These are phyloP conservation scores for Byasa hedistus DNA, from an alignment of 2,888 invertebrate genomes.

Conservation along the genomic window DNA sequence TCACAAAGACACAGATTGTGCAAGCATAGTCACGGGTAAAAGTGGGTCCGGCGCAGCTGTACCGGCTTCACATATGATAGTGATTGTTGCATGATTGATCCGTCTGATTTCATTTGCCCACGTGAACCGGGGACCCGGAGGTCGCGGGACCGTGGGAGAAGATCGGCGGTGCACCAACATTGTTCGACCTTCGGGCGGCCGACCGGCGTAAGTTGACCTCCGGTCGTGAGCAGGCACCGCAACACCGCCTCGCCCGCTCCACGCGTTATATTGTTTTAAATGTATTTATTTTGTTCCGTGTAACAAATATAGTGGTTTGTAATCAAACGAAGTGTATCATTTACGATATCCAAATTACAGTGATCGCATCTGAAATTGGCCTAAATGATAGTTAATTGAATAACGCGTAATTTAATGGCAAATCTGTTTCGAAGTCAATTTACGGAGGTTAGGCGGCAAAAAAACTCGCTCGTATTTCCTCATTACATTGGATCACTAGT, in stretches of 20 bases:
- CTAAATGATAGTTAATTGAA: constrained; percentile 21
- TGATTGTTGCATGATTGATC: constrained; percentile 46
- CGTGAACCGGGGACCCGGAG: constrained; percentile 42
- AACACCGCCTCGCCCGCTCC: constrained; percentile 7
- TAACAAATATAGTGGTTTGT: constrained; percentile 23
- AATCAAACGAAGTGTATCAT: constrained; percentile 15
- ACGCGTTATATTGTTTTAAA: constrained; percentile 17
- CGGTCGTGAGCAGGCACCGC: neutral
- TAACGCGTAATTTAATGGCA: neutral
- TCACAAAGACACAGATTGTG: constrained; percentile 5
- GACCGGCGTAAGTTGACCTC: constrained; percentile 22
- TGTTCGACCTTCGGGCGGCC: constrained; percentile 32
- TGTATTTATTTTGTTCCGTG: constrained; percentile 13
- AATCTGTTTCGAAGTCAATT: constrained; percentile 12
- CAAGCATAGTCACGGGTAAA: constrained; percentile 25
- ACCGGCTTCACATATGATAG: constrained; percentile 28
- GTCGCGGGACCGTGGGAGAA: constrained; percentile 49
- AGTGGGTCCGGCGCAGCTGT: constrained; percentile 14
- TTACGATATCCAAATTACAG: constrained; percentile 15
- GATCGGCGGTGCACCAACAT: constrained; percentile 30
- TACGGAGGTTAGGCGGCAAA: neutral
- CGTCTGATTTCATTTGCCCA: constrained; percentile 53
- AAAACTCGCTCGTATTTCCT: constrained; percentile 7
- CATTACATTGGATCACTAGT: neutral
- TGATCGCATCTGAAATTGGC: constrained; percentile 17